Evolutionary conservation across 64 coral and sea anemone genomes (phyloP).

Genomic region (Montipora cactus): DNA sequence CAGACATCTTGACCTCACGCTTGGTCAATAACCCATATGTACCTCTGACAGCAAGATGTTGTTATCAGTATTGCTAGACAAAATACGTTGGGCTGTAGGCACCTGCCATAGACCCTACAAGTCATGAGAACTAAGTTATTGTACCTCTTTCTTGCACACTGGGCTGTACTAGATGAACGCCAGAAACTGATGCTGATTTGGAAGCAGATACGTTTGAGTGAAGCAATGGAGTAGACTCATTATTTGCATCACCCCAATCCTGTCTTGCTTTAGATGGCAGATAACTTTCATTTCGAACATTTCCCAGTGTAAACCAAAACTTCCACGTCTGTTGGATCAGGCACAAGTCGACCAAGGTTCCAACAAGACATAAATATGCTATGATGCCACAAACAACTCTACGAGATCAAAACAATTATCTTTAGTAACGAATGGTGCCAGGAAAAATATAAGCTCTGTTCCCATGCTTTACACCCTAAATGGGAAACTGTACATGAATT

Average conservation of each 20-base stretch:
- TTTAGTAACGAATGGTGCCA: no score
- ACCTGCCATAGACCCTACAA: no score
- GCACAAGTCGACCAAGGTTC: conserved; percentile 11
- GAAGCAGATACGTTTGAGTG: not conserved
- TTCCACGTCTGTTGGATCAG: conserved; percentile 16
- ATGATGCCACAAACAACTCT: conserved; percentile 16
- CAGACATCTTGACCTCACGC: no score
- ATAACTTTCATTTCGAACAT: not conserved
- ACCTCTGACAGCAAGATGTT: no score
- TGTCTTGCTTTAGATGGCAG: no score
- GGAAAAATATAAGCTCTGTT: no score
- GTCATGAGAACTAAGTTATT: no score
- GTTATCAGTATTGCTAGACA: no score
- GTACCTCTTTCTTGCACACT: not conserved
- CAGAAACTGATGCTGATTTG: not conserved
- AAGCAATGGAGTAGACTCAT: not conserved
- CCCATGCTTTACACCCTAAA: no score
- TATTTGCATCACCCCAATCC: not conserved
- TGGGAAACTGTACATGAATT: no score
- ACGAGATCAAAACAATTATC: not conserved
- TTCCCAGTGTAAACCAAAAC: not conserved
- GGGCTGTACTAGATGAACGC: not conserved
- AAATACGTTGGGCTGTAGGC: no score
- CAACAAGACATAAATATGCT: conserved; percentile 7
- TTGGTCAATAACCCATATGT: no score